A percentile compares a stretch with the other conserved stretches of the same genome.
Conservation (phyloP, 2,797 vertebrate species). For the Macrochelys suwanniensis region DNA sequence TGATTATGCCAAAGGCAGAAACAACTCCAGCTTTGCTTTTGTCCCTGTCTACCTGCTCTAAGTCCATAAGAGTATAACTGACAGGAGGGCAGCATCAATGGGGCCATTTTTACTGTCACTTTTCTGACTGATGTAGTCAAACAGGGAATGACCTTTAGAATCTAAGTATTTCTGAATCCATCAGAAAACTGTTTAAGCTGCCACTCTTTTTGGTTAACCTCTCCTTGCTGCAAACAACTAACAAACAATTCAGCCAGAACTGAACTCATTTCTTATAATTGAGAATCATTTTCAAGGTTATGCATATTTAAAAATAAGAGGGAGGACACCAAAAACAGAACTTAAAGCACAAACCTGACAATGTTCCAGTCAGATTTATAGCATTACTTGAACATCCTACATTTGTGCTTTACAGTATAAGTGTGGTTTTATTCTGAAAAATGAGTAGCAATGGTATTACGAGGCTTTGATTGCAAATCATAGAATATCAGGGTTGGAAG, state of each 20-base stretch:
- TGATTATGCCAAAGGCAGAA: neutral
- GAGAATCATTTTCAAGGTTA: neutral
- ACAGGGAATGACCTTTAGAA: neutral
- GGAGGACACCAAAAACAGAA: neutral
- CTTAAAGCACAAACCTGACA: too few relatives aligned
- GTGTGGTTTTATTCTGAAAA: too few relatives aligned
- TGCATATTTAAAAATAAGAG: neutral
- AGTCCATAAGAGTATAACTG: fast-evolving
- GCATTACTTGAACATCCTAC: too few relatives aligned
- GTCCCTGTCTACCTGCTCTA: neutral
- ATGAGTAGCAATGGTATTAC: too few relatives aligned
- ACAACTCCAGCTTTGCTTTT: neutral
- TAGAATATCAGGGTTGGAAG: too few relatives aligned
- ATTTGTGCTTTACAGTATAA: too few relatives aligned
- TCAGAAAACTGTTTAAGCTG: neutral
- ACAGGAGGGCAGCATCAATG: fast-evolving
- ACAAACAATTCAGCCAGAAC: neutral
- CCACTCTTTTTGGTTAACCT: neutral
- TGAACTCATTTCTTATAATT: neutral
- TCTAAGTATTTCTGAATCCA: fast-evolving
- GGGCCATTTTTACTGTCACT: fast-evolving
- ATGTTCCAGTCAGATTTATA: too few relatives aligned
- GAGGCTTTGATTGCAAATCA: neutral
- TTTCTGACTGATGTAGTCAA: neutral
- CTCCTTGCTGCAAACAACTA: neutral